Evolutionary conservation across 2,113 vertebrate species (phyloP).

Genomic region (Oncorhynchus kisutch): DNA sequence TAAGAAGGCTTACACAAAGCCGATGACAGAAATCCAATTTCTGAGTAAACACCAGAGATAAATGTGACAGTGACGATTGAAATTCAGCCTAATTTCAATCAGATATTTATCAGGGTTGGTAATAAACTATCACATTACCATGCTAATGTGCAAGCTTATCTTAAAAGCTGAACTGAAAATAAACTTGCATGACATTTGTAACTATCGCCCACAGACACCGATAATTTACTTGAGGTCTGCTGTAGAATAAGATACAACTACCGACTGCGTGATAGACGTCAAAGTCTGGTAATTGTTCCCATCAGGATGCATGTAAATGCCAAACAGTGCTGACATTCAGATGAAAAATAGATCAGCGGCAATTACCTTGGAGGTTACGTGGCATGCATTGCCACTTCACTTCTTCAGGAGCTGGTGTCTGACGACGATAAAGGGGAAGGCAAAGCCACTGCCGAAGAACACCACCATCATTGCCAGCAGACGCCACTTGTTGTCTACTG

Average conservation of each 20-base stretch:
- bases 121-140: conserved; percentile 54
- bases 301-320: conserved; percentile 21
- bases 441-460: conserved; percentile 89
- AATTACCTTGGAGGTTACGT: conserved; percentile 54
- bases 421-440: conserved; percentile 85
- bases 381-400: conserved; percentile 62
- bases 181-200: conserved; percentile 38
- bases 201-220: conserved; percentile 14
- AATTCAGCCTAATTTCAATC: conserved; percentile 24
- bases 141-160: conserved; percentile 40
- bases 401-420: conserved; percentile 96
- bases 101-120: conserved; percentile 44
- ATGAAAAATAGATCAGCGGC: background rate
- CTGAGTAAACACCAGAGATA: conserved; percentile 46
- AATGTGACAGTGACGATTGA: conserved; percentile 54
- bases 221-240: conserved; percentile 39
- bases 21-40: conserved; percentile 61
- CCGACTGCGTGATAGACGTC: conserved; percentile 6
- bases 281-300: conserved; percentile 12
- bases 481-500: conserved; percentile 92
- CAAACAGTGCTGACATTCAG: background rate
- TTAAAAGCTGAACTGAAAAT: conserved; percentile 14
- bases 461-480: conserved; percentile 81
- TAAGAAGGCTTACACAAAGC: conserved; percentile 28
- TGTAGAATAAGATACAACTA: conserved; percentile 11